A percentile compares a stretch with the other conserved stretches of the same genome.
Conservation (phyloP, 1,140 invertebrate genomes). For the Tetramorium alpestre region DNA sequence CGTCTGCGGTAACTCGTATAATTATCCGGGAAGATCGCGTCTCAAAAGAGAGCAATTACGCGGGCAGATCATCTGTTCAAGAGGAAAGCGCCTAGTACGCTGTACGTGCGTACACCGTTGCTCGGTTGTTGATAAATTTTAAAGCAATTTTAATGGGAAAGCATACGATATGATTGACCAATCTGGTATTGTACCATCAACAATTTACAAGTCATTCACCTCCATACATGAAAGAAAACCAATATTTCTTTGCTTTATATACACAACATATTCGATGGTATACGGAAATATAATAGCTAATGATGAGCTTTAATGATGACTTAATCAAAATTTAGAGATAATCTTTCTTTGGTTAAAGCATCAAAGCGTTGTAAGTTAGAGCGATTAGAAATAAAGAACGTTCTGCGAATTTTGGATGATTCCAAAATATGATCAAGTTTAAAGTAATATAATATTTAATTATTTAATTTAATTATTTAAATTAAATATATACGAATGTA, state of each 20-base stretch:
- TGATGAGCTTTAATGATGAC: neutral
- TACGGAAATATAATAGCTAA: neutral
- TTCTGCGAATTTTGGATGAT: neutral
- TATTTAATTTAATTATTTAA: neutral
- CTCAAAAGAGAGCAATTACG: constrained; percentile 40
- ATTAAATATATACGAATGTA: neutral
- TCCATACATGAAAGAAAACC: neutral
- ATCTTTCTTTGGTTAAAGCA: neutral
- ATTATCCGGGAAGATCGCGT: constrained; percentile 13
- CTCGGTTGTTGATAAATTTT: constrained; percentile 31
- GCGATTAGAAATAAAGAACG: neutral
- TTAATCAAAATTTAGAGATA: neutral
- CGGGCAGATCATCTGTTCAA: neutral
- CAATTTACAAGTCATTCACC: constrained; percentile 29
- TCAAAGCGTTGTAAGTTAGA: neutral
- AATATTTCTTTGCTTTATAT: neutral
- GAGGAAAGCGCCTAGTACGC: neutral
- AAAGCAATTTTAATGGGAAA: neutral
- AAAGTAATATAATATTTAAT: neutral
- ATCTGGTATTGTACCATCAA: constrained; percentile 7
- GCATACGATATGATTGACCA: constrained; percentile 21
- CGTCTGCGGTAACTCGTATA: neutral
- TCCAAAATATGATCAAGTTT: neutral
- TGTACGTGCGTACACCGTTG: neutral
- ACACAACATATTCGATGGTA: no score